These are phyloP conservation scores for Sinonovacula constricta DNA, from an alignment of 1,140 invertebrate genomes.

Conservation along the genomic window DNA sequence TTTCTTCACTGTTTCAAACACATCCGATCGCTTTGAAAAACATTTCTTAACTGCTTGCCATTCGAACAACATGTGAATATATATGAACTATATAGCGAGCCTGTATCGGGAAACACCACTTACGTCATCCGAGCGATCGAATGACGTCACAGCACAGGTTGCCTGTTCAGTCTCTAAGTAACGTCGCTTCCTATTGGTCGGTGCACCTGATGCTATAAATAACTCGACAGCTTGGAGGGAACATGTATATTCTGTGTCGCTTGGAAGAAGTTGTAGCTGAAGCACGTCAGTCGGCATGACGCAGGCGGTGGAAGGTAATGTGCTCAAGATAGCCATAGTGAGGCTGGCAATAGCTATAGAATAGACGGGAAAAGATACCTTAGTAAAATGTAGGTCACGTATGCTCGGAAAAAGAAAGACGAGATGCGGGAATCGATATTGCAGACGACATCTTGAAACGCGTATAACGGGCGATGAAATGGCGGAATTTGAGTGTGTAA, in stretches of 20 bases:
- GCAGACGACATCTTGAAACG: too few species aligned
- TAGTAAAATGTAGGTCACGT: constrained; percentile 26
- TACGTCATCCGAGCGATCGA: constrained; percentile 20
- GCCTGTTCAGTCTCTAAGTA: constrained; percentile 19
- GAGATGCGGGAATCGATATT: too few species aligned
- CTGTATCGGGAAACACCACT: constrained; percentile 42
- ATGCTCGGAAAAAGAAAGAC: too few species aligned
- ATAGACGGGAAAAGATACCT: constrained; percentile 30
- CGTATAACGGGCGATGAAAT: too few species aligned
- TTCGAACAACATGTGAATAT: constrained; percentile 18
- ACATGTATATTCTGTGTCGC: constrained; percentile 1
- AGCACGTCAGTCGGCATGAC: constrained; percentile 31
- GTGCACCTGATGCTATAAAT: constrained; percentile 21
- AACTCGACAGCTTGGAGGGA: constrained; percentile 9
- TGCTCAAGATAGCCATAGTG: constrained; percentile 24
- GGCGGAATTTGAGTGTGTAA: too few species aligned
- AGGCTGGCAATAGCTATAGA: constrained; percentile 17
- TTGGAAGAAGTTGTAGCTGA: constrained; percentile 10
- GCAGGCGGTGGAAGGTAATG: background rate
- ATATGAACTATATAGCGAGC: constrained; percentile 40
- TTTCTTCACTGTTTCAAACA: background rate
- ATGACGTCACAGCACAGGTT: constrained; percentile 36
- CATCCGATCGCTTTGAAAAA: constrained; percentile 25
- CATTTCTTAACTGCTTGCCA: constrained; percentile 27
- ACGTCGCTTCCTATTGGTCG: constrained; percentile 21